Base-by-base conservation (phyloP, 2,888 invertebrate genomes). In the Agrochola lychnidis region DNA sequence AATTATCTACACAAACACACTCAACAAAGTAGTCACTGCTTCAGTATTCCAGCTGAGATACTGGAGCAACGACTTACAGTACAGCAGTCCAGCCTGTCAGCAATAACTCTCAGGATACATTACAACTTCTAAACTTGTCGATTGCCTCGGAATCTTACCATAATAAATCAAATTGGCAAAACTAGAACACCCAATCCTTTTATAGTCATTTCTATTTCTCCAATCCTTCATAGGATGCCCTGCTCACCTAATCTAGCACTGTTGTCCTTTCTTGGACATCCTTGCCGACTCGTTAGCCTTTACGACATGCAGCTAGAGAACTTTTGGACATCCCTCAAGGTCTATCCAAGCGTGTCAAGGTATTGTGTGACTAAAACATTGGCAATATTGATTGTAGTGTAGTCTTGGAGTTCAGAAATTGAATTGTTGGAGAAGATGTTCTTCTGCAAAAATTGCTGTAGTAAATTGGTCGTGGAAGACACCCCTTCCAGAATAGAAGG, bases 261-360 rank as follows among this genome's bases (percentile, higher is more conserved):
- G 14, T 36, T 73, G 25, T 10, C 73, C 64, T 45, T 69, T 77
- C 36, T 69, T 42, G 61, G 71, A 7, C 5, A 82, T 81, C 56
- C 48, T 76, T 66, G 22, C 30, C 6, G 12, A 71, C 72, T 19
- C 14, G 72, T 70, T 73, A 67, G 56, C 72, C 71, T 79, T 82
- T 56, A 25, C 48, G 10, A 42, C 22, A 45, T 48, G 12, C 25
- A 45, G 56, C 14, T 78, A 42, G 40, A 73, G 3, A 64, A 72
- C 9, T 64, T 75, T 82, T 79, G 79, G 75, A 51, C 61, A 53
- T 56, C 53, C 48, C 78, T 19, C 72, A 73, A 82, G 82, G 82
- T 76, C 45, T 16, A 10, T 7, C 10, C 30, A 61, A 56, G 16
- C 25, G 48, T 76, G 82, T 79, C 82, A 82, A 82, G 79, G 82